These are phyloP conservation scores for Champsocephalus gunnari DNA, from an alignment of 2,797 vertebrate species.

Conservation along the genomic window DNA sequence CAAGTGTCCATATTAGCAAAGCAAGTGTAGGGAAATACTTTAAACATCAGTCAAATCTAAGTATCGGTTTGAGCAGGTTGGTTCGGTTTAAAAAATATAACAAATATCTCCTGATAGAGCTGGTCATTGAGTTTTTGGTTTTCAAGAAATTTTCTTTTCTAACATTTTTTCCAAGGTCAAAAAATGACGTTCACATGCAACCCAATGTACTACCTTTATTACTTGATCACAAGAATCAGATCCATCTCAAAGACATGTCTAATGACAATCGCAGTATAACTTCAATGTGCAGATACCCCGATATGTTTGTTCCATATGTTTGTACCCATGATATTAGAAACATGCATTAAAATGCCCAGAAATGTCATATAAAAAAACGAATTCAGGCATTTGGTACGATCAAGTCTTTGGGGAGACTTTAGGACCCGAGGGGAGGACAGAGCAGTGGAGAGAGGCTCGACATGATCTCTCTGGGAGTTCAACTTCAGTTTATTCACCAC, in stretches of 20 bases:
- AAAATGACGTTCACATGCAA: constrained; percentile 11
- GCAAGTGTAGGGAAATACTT: background rate
- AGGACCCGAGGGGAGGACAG: constrained; percentile 26
- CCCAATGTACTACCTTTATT: background rate
- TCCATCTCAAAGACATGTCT: constrained; percentile 12
- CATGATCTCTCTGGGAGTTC: constrained; percentile 22
- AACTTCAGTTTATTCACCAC: constrained; percentile 16
- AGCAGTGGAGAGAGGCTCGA: constrained; percentile 16
- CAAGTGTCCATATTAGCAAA: background rate
- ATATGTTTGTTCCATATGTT: constrained; percentile 34
- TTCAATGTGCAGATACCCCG: constrained; percentile 50
- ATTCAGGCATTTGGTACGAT: constrained; percentile 37
- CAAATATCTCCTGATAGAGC: background rate
- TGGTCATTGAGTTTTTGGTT: background rate
- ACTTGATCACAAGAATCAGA: constrained; percentile 45
- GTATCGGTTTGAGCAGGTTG: background rate
- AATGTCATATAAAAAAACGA: background rate
- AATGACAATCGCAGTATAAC: background rate
- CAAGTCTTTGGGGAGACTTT: constrained; percentile 21
- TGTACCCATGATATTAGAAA: constrained; percentile 25
- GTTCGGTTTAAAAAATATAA: background rate
- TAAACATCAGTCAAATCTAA: background rate
- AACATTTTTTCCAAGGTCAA: background rate
- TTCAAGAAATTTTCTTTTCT: background rate
- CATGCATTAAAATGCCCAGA: constrained; percentile 30